phyloP scores from a whole-genome alignment of 2,888 invertebrate species.

The Oxyteleia sp. region DNA sequence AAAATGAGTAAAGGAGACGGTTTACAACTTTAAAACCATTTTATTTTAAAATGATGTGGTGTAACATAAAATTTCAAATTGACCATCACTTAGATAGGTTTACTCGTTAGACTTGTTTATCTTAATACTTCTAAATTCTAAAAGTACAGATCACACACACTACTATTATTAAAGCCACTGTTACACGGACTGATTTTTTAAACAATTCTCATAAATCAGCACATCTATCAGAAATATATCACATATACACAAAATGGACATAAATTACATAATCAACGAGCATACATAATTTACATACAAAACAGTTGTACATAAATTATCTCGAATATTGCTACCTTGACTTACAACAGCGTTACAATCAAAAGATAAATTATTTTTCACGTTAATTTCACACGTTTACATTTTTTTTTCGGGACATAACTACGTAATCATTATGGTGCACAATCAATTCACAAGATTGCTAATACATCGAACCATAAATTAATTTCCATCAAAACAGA shows the following conservation, averaged over 20 bases:
- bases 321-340: slow-evolving; percentile 32
- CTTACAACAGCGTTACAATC: slow-evolving; percentile 38
- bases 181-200: slow-evolving; percentile 65
- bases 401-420: slow-evolving; percentile 36
- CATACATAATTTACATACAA: slow-evolving; percentile 37
- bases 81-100: no score
- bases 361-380: slow-evolving; percentile 43
- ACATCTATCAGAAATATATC: slow-evolving; percentile 51
- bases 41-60: no score
- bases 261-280: slow-evolving; percentile 47
- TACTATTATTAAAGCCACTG: slow-evolving; percentile 65
- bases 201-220: slow-evolving; percentile 45
- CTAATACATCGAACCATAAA: slow-evolving; percentile 49
- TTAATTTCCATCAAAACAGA: slow-evolving; percentile 22
- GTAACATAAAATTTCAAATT: no score
- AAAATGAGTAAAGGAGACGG: no score
- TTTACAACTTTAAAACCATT: no score
- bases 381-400: slow-evolving; percentile 30
- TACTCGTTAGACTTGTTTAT: slow-evolving; percentile 22
- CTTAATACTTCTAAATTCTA: slow-evolving; percentile 57
- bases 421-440: slow-evolving; percentile 39
- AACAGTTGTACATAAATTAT: slow-evolving; percentile 28
- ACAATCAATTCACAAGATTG: slow-evolving; percentile 53
- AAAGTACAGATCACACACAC: slow-evolving; percentile 64
- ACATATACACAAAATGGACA: slow-evolving; percentile 52